These are phyloP conservation scores for Corvus hawaiiensis DNA, from an alignment of 2,113 vertebrate genomes.

Conservation along the genomic window DNA sequence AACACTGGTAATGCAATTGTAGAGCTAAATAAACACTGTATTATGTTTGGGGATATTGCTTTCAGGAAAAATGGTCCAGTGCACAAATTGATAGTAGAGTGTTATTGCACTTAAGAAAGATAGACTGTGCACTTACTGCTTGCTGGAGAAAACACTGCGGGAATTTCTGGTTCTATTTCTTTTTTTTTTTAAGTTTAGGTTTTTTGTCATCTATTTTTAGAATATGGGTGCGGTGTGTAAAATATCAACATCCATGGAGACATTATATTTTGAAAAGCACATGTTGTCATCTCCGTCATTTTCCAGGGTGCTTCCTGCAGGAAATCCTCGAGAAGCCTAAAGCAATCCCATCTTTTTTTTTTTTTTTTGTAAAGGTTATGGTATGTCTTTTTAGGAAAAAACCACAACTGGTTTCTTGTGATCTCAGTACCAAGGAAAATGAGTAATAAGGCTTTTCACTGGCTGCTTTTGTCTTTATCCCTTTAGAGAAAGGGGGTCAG, in stretches of 20 bases:
- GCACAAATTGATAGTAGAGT: constrained; percentile 49
- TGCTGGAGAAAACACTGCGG: neutral
- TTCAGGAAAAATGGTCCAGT: constrained; percentile 53
- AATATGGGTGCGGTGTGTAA: neutral
- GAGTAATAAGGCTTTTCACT: neutral
- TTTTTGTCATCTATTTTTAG: neutral
- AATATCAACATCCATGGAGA: neutral
- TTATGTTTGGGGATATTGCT: constrained; percentile 46
- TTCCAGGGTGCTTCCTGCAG: neutral
- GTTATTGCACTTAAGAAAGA: constrained; percentile 48
- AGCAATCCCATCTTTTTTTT: neutral
- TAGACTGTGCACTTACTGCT: constrained; percentile 18
- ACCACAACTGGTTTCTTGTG: neutral
- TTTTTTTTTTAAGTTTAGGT: neutral
- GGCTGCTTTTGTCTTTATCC: neutral
- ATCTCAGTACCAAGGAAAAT: neutral
- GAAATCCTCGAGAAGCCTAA: neutral
- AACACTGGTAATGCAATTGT: constrained; percentile 36
- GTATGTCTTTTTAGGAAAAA: neutral
- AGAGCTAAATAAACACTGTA: constrained; percentile 40
- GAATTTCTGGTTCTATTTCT: neutral
- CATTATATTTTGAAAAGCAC: neutral
- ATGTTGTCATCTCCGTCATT: neutral
- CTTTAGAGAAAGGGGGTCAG: neutral
- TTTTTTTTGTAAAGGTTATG: neutral